Evolutionary conservation across 2,888 invertebrate species (phyloP).

Genomic region (Tigriopus californicus): DNA sequence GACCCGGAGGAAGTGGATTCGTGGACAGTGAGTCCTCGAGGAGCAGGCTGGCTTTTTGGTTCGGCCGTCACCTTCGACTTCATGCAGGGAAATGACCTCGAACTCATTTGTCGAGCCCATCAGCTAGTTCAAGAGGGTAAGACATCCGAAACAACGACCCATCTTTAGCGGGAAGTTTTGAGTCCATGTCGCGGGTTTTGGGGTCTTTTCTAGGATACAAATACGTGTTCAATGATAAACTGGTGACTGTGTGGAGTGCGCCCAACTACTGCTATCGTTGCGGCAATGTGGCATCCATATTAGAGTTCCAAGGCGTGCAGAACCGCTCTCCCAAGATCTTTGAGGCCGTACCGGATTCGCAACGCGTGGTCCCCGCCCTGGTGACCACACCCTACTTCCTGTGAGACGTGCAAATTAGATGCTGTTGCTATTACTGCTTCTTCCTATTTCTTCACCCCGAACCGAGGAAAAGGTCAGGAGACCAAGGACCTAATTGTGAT

Average conservation of each 20-base stretch:
- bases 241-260: slow-evolving; percentile 98
- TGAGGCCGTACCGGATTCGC: slow-evolving; percentile 82
- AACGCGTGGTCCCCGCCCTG: slow-evolving; percentile 77
- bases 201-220: slow-evolving; percentile 70
- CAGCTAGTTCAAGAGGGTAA: slow-evolving; percentile 95
- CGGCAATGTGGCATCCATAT: slow-evolving; percentile 91
- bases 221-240: slow-evolving; percentile 90
- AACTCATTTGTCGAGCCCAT: slow-evolving; percentile 91
- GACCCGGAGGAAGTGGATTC: slow-evolving; percentile 92
- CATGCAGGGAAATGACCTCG: slow-evolving; percentile 75
- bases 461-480: no score
- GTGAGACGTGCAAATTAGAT: slow-evolving; percentile 27
- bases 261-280: slow-evolving; percentile 99
- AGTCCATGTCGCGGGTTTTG: no score
- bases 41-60: slow-evolving; percentile 95
- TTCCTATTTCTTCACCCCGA: no score
- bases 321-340: slow-evolving; percentile 65
- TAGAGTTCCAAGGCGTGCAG: slow-evolving; percentile 63
- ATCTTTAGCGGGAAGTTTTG: no score
- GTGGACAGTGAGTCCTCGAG: slow-evolving; percentile 84
- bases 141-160: no score
- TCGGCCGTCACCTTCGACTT: slow-evolving; percentile 82
- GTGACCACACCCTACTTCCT: slow-evolving; percentile 94
- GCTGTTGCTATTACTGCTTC: no score
- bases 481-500: no score